Evolutionary conservation across 2,888 invertebrate species (phyloP).

Genomic region (Gonocerus acuteangulatus): DNA sequence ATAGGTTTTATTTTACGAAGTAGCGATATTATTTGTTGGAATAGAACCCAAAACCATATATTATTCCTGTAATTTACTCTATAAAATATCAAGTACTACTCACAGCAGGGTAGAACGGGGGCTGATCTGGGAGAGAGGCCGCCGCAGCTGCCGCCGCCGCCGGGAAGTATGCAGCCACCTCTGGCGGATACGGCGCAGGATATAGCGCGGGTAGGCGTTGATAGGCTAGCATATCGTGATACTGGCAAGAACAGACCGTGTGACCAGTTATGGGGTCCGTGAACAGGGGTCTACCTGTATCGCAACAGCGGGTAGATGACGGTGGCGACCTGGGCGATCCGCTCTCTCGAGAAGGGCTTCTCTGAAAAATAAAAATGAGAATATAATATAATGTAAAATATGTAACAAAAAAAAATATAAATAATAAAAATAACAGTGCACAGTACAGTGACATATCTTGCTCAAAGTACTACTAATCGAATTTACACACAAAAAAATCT

Average conservation of each 20-base stretch:
- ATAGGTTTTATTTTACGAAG: too few species aligned
- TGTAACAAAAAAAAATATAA: too few species aligned
- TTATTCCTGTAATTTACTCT: too few species aligned
- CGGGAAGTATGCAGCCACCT: constrained; percentile 78
- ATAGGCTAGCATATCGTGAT: constrained; percentile 71
- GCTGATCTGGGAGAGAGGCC: constrained; percentile 73
- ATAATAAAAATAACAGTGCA: too few species aligned
- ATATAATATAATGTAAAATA: not conserved
- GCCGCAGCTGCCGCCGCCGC: constrained; percentile 80
- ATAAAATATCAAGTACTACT: too few species aligned
- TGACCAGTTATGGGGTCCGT: constrained; percentile 84
- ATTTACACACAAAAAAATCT: too few species aligned
- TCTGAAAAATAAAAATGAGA: constrained; percentile 28
- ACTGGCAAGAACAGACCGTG: constrained; percentile 83
- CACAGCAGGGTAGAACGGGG: constrained; percentile 77
- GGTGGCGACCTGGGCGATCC: constrained; percentile 48
- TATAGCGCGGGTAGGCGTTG: constrained; percentile 53
- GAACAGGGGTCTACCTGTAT: constrained; percentile 84
- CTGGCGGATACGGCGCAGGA: constrained; percentile 52
- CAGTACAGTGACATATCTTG: too few species aligned
- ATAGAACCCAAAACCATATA: too few species aligned
- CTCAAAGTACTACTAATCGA: too few species aligned
- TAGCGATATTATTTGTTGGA: too few species aligned
- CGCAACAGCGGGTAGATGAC: constrained; percentile 64
- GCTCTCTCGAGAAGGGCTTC: constrained; percentile 34